A percentile compares a stretch with the other conserved stretches of the same genome.
phyloP scores from a whole-genome alignment of 2,797 vertebrate species.

The Peromyscus melanophrys region DNA sequence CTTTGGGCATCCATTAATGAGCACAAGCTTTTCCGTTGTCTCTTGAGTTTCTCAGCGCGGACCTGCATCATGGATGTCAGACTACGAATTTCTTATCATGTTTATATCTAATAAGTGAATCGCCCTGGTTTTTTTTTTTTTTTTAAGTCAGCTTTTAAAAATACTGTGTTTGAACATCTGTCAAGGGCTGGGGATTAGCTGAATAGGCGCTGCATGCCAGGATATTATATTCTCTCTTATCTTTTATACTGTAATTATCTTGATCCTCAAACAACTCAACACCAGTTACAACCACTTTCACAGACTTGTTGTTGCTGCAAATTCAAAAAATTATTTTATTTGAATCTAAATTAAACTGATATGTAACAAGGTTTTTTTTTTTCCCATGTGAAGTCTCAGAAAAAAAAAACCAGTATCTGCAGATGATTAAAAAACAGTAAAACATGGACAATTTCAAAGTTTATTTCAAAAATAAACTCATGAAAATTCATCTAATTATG shows the following conservation, averaged over 20 bases:
- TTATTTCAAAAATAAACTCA: constrained; percentile 86
- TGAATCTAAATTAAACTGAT: constrained; percentile 88
- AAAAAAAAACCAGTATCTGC: constrained; percentile 59
- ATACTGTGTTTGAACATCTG: constrained; percentile 88
- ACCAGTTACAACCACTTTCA: constrained; percentile 87
- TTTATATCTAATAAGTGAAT: constrained; percentile 88
- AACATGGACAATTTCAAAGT: constrained; percentile 85
- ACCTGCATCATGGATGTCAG: constrained; percentile 74
- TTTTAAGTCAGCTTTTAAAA: constrained; percentile 88
- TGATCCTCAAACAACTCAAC: constrained; percentile 88
- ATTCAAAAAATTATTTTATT: constrained; percentile 88
- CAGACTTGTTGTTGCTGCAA: constrained; percentile 88
- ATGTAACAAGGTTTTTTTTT: constrained; percentile 81
- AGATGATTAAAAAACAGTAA: constrained; percentile 87
- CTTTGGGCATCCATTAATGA: neutral
- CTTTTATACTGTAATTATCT: constrained; percentile 89
- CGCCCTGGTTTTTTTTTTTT: constrained; percentile 79
- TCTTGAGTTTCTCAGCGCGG: constrained; percentile 59
- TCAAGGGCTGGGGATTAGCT: constrained; percentile 87
- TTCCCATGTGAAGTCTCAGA: constrained; percentile 74
- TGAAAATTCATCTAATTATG: constrained; percentile 82
- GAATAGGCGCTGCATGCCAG: constrained; percentile 86
- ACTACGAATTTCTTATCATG: constrained; percentile 82
- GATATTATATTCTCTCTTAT: constrained; percentile 89
- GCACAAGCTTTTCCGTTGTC: neutral